A percentile compares a stretch with the other conserved stretches of the same genome.
These are phyloP conservation scores for Micrasema minimum DNA, from an alignment of 1,140 invertebrate species.

Conservation along the genomic window DNA sequence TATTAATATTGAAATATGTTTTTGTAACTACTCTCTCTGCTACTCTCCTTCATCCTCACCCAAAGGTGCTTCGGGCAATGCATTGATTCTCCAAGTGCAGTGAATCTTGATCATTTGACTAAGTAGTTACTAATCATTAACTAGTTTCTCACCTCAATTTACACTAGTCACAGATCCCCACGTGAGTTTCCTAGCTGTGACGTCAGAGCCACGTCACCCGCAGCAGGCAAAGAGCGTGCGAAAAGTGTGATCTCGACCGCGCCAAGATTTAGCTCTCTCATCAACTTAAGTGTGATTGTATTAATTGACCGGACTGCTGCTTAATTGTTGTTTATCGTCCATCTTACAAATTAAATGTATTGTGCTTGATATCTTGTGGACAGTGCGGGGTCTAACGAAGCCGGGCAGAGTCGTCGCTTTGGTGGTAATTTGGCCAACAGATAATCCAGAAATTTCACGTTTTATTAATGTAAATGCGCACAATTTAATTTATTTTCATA, in stretches of 20 bases:
- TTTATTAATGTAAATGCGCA: too few relatives aligned
- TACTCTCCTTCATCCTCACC: too few relatives aligned
- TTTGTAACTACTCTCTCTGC: too few relatives aligned
- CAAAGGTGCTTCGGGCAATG: too few relatives aligned
- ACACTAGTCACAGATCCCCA: background rate
- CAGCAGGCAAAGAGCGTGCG: conserved; percentile 52
- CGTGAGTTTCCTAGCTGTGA: conserved; percentile 21
- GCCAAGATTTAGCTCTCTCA: conserved; percentile 53
- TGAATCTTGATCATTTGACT: too few relatives aligned
- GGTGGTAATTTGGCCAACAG: too few relatives aligned
- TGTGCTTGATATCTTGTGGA: conserved; percentile 35
- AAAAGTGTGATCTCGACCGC: conserved; percentile 51
- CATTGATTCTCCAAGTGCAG: too few relatives aligned
- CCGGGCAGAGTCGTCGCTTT: too few relatives aligned
- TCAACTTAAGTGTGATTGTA: conserved; percentile 54
- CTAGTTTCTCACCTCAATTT: conserved; percentile 52
- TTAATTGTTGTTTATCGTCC: conserved; percentile 54
- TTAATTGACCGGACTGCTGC: conserved; percentile 51
- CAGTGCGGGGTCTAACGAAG: too few relatives aligned
- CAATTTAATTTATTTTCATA: too few relatives aligned
- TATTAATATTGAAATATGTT: too few relatives aligned
- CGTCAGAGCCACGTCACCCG: conserved; percentile 43
- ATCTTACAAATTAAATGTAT: conserved; percentile 50
- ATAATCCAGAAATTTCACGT: too few relatives aligned
- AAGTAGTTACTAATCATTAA: conserved; percentile 27